phyloP scores from a whole-genome alignment of 2,113 vertebrate species.

The Sminthopsis crassicaudata region DNA sequence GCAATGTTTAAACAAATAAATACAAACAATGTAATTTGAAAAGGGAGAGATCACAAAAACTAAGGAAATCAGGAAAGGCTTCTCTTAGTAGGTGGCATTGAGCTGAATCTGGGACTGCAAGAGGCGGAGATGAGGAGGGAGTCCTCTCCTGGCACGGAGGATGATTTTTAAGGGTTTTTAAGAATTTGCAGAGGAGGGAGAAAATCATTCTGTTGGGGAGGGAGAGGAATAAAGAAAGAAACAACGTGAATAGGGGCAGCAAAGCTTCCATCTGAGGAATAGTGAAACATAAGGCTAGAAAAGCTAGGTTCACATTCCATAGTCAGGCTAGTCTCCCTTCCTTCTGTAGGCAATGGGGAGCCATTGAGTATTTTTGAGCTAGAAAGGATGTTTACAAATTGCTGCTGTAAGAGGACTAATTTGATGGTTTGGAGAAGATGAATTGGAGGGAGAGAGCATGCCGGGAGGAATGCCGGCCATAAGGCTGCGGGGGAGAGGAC shows the following conservation, averaged over 20 bases:
- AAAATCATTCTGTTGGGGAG: not conserved
- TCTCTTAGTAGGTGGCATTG: not conserved
- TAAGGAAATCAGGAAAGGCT: not conserved
- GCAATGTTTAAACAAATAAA: not conserved
- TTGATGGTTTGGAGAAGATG: not conserved
- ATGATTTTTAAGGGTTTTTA: not conserved
- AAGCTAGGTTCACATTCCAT: conserved; percentile 13
- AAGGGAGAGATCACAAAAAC: not conserved
- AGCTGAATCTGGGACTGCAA: not conserved
- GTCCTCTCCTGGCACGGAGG: not conserved
- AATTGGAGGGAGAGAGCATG: not conserved
- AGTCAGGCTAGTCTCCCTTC: not conserved
- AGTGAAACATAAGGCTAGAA: not conserved
- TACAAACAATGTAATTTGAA: not conserved
- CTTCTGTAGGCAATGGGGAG: not conserved
- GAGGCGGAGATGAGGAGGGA: not conserved
- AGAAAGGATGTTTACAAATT: not conserved
- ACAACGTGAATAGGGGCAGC: not conserved
- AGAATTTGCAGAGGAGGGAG: not conserved
- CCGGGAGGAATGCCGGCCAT: not conserved
- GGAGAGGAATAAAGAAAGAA: not conserved
- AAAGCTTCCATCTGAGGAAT: not conserved
- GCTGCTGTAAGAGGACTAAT: not conserved
- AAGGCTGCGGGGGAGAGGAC: not conserved
- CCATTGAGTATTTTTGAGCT: conserved; percentile 1